Evolutionary conservation across 2,797 vertebrate genomes (phyloP).

Genomic region (Gadopsis marmoratus): DNA sequence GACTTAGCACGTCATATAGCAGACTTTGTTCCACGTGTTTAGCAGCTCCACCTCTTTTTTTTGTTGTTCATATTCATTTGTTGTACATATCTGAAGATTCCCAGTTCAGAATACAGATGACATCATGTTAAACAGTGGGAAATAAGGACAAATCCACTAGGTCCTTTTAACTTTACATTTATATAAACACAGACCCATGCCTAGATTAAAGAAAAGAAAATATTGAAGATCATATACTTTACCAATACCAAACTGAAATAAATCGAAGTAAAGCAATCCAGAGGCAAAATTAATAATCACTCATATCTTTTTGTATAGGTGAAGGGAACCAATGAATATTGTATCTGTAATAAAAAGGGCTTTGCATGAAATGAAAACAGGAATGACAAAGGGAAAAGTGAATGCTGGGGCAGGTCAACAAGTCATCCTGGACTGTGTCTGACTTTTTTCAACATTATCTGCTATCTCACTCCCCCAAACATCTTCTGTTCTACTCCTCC

Average conservation of each 20-base stretch:
- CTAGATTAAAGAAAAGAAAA: not conserved
- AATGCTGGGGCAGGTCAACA: constrained; percentile 20
- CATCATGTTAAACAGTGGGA: not conserved
- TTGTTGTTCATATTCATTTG: not conserved
- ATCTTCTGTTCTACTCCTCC: constrained; percentile 3
- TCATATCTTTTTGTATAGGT: not conserved
- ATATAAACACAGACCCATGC: not conserved
- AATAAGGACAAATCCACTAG: not conserved
- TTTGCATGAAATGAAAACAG: not conserved
- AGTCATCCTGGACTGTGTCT: constrained; percentile 45
- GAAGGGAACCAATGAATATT: not conserved
- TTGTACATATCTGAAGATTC: no score
- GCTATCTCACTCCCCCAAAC: not conserved
- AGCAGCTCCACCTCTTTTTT: not conserved
- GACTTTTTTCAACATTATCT: constrained; percentile 24
- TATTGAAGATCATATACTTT: not conserved
- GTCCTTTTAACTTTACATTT: not conserved
- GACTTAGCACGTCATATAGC: constrained; percentile 19
- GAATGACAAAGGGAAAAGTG: constrained; percentile 8
- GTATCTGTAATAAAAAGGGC: not conserved
- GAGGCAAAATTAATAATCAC: constrained; percentile 1
- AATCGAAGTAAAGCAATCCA: no score
- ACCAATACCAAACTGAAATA: not conserved
- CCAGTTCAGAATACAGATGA: not conserved
- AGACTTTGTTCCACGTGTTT: constrained; percentile 5